phyloP scores from a whole-genome alignment of 1,140 invertebrate species.

The Caenorhabditis latens region DNA sequence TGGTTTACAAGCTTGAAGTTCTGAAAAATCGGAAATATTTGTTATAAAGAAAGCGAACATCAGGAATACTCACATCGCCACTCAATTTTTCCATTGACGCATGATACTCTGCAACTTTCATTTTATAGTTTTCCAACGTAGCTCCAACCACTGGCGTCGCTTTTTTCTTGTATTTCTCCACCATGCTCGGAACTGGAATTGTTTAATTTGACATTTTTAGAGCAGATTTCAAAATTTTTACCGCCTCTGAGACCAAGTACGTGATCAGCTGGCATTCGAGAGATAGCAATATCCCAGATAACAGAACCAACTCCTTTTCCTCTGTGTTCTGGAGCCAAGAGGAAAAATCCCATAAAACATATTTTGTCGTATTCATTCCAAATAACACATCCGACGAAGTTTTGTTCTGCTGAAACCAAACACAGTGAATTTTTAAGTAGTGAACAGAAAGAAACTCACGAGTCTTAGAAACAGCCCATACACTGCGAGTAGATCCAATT shows the following conservation, averaged over 20 bases:
- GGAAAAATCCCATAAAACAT: conserved; percentile 25
- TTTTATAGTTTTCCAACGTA: conserved; percentile 31
- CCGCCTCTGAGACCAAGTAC: conserved; percentile 20
- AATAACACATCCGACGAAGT: conserved; percentile 28
- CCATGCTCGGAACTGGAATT: conserved; percentile 23
- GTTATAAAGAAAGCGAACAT: not conserved
- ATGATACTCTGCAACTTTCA: conserved; percentile 43
- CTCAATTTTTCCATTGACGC: not conserved
- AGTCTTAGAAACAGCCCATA: conserved; percentile 26
- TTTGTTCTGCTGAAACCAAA: not conserved
- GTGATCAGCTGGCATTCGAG: conserved; percentile 35
- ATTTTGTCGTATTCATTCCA: conserved; percentile 53
- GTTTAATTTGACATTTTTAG: not conserved
- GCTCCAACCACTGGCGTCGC: conserved; percentile 27
- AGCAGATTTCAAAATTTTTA: not conserved
- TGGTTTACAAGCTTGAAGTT: not conserved
- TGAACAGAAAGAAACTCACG: not conserved
- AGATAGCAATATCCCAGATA: conserved; percentile 43
- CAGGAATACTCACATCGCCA: not conserved
- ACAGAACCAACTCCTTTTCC: conserved; percentile 42
- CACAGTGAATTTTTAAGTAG: too few species aligned
- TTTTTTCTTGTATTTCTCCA: conserved; percentile 39
- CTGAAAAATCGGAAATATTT: not conserved
- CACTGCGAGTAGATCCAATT: not conserved
- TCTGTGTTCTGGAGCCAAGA: not conserved